Conservation (phyloP, 2,797 vertebrate species). For the Parambassis ranga region DNA sequence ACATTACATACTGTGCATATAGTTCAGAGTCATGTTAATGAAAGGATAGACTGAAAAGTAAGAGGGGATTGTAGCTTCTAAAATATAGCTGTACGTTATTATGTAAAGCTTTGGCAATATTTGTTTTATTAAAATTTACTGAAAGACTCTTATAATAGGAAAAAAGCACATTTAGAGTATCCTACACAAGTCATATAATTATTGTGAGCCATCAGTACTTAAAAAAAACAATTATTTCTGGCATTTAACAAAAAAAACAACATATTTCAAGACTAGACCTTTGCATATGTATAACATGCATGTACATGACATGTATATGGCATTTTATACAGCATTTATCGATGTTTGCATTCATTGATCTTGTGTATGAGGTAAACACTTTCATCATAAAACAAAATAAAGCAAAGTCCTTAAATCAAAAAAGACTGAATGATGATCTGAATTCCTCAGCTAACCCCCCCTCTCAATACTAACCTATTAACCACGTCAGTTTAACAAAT, state of each 20-base stretch:
- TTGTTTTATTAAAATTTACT: conserved; percentile 19
- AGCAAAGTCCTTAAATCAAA: conserved; percentile 65
- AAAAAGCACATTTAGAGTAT: conserved; percentile 42
- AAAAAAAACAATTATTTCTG: not conserved
- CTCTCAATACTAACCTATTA: conserved; percentile 62
- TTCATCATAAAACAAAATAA: conserved; percentile 69
- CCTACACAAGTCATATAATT: too few relatives aligned
- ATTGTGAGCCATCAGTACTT: not conserved
- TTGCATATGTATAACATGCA: conserved; percentile 38
- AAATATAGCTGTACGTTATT: conserved; percentile 31
- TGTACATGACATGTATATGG: conserved; percentile 52
- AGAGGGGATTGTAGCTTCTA: conserved; percentile 9
- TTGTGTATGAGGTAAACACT: conserved; percentile 60
- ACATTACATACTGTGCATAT: conserved; percentile 12
- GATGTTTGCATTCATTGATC: conserved; percentile 4
- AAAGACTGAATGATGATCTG: conserved; percentile 75
- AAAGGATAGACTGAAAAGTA: not conserved
- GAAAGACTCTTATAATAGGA: conserved; percentile 16
- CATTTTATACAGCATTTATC: conserved; percentile 49
- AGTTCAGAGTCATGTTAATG: conserved; percentile 28
- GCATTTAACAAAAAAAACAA: not conserved
- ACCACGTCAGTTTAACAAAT: conserved; percentile 1
- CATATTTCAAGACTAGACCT: not conserved
- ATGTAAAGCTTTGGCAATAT: conserved; percentile 31
- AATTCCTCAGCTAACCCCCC: conserved; percentile 72